Evolutionary conservation across 2,797 vertebrate species (phyloP), one percentile per base, ranked within the genome.

Genomic region (Potorous gilbertii): DNA sequence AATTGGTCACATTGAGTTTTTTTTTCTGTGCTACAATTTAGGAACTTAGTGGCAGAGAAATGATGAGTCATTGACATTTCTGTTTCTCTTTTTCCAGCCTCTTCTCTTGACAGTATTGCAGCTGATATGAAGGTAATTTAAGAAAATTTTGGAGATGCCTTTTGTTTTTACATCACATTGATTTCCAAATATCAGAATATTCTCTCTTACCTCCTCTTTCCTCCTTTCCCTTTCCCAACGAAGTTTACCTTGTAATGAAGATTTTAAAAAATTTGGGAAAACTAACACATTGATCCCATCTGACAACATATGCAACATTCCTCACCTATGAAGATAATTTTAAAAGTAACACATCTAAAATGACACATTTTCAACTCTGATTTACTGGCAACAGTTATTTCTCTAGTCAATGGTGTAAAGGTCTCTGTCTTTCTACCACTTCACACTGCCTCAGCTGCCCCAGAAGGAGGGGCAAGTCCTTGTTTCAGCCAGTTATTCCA

Each of bases 11-110:
- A 91, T 66, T 50, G 59, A 81, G 28, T 94, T 31, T 90, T 46
- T 34, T 46, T 90, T 93, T 94, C 92, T 93, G 18, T 57, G 56
- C 90, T 94, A 34, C 91, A 55, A 34, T 96, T 54, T 66, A 96
- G n/a, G 95, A 87, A 94, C 92, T 14, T 90, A 92, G 57, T 52
- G 87, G 91, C 27, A 94, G 54, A 55, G 54, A 95, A 95, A 89
- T 93, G 54, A 93, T 1, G 24, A 97, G 55, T 91, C 34, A 46
- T 87, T 94, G 95, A 97, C 96, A 95, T 57, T 93, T 89, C 74
- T 97, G 11, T 96, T 97, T n/a, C 93, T 97, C 91, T 96, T 97
- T 97, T 98, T 98, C 95, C 96, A 98, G 98, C 97, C 81, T 97
- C 97, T 95, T 98, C 98, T 91, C 97, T 97, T 97, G 98, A 97